phyloP scores from a whole-genome alignment of 2,888 invertebrate genomes.

The Blastobasis adustella region DNA sequence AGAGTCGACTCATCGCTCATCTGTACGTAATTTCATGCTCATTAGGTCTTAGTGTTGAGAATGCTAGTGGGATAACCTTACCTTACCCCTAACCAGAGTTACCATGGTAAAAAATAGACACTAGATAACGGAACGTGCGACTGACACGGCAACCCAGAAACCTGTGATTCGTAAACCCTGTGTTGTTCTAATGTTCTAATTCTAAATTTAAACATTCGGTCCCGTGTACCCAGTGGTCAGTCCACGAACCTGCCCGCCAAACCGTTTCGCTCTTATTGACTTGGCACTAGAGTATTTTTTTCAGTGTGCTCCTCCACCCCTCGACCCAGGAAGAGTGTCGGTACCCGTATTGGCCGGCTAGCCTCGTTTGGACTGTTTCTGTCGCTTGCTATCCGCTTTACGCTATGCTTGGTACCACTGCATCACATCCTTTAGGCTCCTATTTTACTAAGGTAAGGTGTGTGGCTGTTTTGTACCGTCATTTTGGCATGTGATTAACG shows the following conservation, averaged over 20 bases:
- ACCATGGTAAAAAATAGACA: neutral
- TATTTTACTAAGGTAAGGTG: constrained; percentile 16
- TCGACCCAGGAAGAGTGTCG: constrained; percentile 70
- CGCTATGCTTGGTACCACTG: constrained; percentile 48
- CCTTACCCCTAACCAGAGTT: constrained; percentile 16
- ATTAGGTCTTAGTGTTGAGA: constrained; percentile 66
- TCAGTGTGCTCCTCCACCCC: constrained; percentile 74
- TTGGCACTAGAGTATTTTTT: constrained; percentile 74
- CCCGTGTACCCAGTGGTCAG: constrained; percentile 15
- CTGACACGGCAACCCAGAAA: constrained; percentile 1
- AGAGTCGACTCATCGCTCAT: neutral
- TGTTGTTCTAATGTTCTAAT: constrained; percentile 18
- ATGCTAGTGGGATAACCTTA: constrained; percentile 65
- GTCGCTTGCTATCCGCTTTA: constrained; percentile 58
- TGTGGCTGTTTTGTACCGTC: neutral
- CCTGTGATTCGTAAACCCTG: constrained; percentile 17
- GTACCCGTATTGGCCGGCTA: constrained; percentile 68
- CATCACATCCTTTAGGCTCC: constrained; percentile 5
- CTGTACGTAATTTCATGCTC: constrained; percentile 66
- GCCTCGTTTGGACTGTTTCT: constrained; percentile 73
- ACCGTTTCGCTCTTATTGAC: constrained; percentile 66
- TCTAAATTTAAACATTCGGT: constrained; percentile 15
- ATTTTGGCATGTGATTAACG: constrained; percentile 9
- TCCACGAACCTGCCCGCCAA: constrained; percentile 51
- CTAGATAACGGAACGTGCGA: constrained; percentile 4